Conservation (phyloP, 2,888 invertebrate genomes). For the Cetonia aurata region DNA sequence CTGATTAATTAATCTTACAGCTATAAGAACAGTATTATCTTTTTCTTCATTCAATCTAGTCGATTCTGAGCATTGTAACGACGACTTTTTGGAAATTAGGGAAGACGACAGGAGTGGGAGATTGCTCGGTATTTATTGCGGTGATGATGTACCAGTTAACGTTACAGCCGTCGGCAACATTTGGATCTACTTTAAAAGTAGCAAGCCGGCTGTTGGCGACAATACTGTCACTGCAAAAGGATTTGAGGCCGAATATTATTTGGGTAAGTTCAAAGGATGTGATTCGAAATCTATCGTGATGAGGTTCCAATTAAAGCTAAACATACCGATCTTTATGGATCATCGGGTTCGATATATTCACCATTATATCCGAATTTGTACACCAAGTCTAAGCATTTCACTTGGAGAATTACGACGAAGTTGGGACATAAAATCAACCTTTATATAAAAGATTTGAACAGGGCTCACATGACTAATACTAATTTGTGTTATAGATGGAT, state of each 20-base stretch:
- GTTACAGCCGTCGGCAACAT: slow-evolving; percentile 71
- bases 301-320: slow-evolving; percentile 66
- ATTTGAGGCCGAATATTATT: slow-evolving; percentile 80
- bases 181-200: slow-evolving; percentile 84
- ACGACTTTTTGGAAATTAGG: slow-evolving; percentile 89
- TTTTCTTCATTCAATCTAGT: slow-evolving; percentile 80
- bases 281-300: too few relatives aligned
- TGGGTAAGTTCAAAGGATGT: slow-evolving; percentile 70
- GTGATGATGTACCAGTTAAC: slow-evolving; percentile 73
- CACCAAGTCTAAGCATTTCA: slow-evolving; percentile 66
- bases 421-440: slow-evolving; percentile 68
- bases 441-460: slow-evolving; percentile 68
- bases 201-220: slow-evolving; percentile 57
- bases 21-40: slow-evolving; percentile 74
- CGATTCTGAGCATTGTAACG: slow-evolving; percentile 80
- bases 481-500: slow-evolving; percentile 55
- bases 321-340: slow-evolving; percentile 78
- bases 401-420: slow-evolving; percentile 80
- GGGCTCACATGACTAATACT: slow-evolving; percentile 58
- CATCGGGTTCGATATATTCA: slow-evolving; percentile 79
- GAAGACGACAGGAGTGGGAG: slow-evolving; percentile 74
- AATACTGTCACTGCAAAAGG: slow-evolving; percentile 74
- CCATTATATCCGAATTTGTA: slow-evolving; percentile 79
- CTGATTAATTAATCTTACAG: slow-evolving; percentile 68
- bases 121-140: slow-evolving; percentile 82